Evolutionary conservation across 2,888 invertebrate species (phyloP), one percentile per base, ranked within the genome.

Genomic region (Acholoe squamosa): DNA sequence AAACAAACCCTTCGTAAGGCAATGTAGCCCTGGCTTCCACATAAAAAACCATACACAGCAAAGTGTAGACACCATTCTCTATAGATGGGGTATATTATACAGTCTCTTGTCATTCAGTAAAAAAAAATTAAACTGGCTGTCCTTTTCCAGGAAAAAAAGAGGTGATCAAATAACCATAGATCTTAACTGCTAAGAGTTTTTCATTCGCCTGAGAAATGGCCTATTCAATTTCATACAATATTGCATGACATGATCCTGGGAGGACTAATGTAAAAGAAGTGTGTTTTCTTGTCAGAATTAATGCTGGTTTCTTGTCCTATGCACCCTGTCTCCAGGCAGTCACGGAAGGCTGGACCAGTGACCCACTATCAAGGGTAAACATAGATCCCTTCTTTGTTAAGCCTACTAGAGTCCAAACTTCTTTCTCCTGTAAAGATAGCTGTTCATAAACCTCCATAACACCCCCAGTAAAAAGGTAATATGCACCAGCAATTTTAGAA

Each of bases 231-330:
- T 43, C 43, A 43, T 43, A 7, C 5, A 43, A 10, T 3, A 43
- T 43, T 28, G 71, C 71, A 25, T 28, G 28, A 28, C 28, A 0
- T 3, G 14, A 71, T 16, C 61, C 61, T 61, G 61, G 22, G 19
- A 19, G n/a, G 19, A 61, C 3, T n/a, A 3, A 28, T 71, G 71
- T n/a, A 3, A 25, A 7, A 28, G 71, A 71, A 71, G 28, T 14
- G 71, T 71, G 25, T 71, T 71, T 71, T 28, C 71, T 25, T 28
- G 71, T 71, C 71, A 25, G 71, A 71, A 71, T 71, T 71, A 71
- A 71, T 71, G 71, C 28, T 71, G 28, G 71, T 71, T 71, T 71
- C 71, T 71, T 28, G 71, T 71, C n/a, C 61, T 71, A 14, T 16
- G 7, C 71, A 71, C 28, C 71, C 71, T 71, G 71, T 71, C 31